A percentile compares a stretch with the other conserved stretches of the same genome.
Conservation (phyloP, 2,113 vertebrate species). For the Dolichallabes microphthalmus region DNA sequence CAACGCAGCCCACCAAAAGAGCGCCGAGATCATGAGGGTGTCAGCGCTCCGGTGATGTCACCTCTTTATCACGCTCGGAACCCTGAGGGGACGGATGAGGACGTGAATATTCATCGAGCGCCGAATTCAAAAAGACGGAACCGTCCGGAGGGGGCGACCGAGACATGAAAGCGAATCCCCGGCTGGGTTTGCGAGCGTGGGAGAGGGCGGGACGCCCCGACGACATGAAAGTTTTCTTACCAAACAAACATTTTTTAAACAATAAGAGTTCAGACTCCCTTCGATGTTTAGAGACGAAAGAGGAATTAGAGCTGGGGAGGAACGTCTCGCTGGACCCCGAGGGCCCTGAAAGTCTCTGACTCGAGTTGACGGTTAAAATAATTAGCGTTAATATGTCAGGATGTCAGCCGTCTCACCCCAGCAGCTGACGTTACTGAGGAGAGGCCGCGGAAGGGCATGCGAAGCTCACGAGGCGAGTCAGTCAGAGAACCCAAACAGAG, state of each 20-base stretch:
- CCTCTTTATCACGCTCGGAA: slow-evolving; percentile 69
- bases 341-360: slow-evolving; percentile 65
- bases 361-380: slow-evolving; percentile 68
- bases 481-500: slow-evolving; percentile 62
- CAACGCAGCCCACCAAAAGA: slow-evolving; percentile 55
- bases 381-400: slow-evolving; percentile 65
- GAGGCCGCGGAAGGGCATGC: slow-evolving; percentile 44
- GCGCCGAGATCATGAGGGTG: slow-evolving; percentile 30
- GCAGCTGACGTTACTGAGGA: slow-evolving; percentile 44
- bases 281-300: slow-evolving; percentile 59
- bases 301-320: slow-evolving; percentile 43
- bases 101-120: slow-evolving; percentile 79
- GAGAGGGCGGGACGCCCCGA: slow-evolving; percentile 73
- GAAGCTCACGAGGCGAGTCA: slow-evolving; percentile 64
- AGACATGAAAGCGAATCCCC: slow-evolving; percentile 76
- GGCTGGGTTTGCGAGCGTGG: slow-evolving; percentile 72
- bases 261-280: slow-evolving; percentile 76
- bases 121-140: slow-evolving; percentile 71
- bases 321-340: slow-evolving; percentile 64
- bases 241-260: slow-evolving; percentile 77
- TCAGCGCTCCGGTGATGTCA: slow-evolving; percentile 67
- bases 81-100: slow-evolving; percentile 67
- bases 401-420: slow-evolving; percentile 30
- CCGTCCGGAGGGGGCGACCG: slow-evolving; percentile 65
- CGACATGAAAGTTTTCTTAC: slow-evolving; percentile 79